Evolutionary conservation across 2,113 vertebrate species (phyloP), one percentile per base, ranked within the genome.

Genomic region (Phocoena phocoena): DNA sequence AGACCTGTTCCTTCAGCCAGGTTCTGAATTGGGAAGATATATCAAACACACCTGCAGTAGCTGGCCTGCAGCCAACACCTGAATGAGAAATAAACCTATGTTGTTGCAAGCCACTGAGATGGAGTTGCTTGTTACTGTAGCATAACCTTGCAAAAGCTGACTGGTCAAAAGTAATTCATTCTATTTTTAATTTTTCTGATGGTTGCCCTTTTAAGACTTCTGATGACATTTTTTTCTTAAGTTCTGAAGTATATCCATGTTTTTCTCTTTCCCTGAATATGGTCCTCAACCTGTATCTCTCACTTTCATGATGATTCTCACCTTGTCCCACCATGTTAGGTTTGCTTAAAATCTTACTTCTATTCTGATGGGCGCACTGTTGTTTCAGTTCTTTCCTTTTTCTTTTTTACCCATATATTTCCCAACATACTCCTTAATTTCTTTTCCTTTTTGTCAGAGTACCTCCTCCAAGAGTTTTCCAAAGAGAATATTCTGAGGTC

Each of bases 401-500:
- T 14, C 83, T 77, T 70, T 28, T 58, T 88, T 93, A 85, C 41
- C 6, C 20, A 3, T 47, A 6, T 73, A 53, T 89, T 92, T 89
- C 41, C 55, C 28, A 95, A 28, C 53, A 89, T 8, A 47, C 5
- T 23, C 28, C 23, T 92, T 90, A 79, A 60, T 90, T 90, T 95
- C 65, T 82, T 53, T 63, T 85, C 81, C 80, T 82, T 96, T 60
- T 94, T 85, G 44, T 60, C 23, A 41, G 36, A 88, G 25, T 85
- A 81, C 5, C 87, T 90, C 68, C 53, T 90, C 53, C 47, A 71
- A 33, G 33, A 38, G 15, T 62, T 97, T 97, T 96, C 95, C 55
- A 83, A 95, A 96, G 96, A 88, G 92, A 96, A 73, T 93, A 73
- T 85, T 96, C 28, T 91, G 15, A 87, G 67, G 60, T 95, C 31